Evolutionary conservation across 2,113 vertebrate species (phyloP), one percentile per base, ranked within the genome.

Genomic region (Ammospiza caudacuta): DNA sequence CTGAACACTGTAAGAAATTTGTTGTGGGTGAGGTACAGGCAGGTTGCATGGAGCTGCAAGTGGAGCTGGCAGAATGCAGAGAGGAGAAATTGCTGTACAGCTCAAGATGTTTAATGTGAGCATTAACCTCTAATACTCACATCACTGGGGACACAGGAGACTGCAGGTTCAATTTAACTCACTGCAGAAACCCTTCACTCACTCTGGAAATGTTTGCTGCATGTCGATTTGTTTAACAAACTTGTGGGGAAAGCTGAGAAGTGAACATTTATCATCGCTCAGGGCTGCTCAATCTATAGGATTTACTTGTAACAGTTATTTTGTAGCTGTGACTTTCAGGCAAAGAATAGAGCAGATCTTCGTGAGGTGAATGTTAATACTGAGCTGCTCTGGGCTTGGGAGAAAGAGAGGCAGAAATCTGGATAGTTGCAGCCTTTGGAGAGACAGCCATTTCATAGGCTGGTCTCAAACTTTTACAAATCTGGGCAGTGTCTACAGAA

Each of bases 241-340:
- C 14, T 28, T 41, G 54, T 79, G n/a, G 43, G 73, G 22, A 49
- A 89, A 89, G n/a, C 79, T 44, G 54, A 73, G 54, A 49, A 62
- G 35, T 69, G 79, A 76, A 49, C 16, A 35, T 58, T 33, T 66
- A 10, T 61, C 15, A 15, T 39, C 23, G 74, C 35, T 59, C 11
- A 37, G 75, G n/a, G 59, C 37, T 49, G 27, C 52, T 84, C 21
- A 52, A 21, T 37, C 44, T 49, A 12, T 78, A 73, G 52, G 39
- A 76, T 85, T 90, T 78, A 68, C 46, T 92, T 92, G 63, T 23
- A 67, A 25, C 31, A 22, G 51, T 59, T 66, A 18, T 72, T 80
- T 66, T 83, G 39, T 61, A 51, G 21, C 51, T 47, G 23, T 75
- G 52, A 64, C n/a, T 58, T 35, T 69, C 43, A 66, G 58, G 18